Conservation (phyloP, 2,888 invertebrate genomes). For the Neoitamus cyanurus region DNA sequence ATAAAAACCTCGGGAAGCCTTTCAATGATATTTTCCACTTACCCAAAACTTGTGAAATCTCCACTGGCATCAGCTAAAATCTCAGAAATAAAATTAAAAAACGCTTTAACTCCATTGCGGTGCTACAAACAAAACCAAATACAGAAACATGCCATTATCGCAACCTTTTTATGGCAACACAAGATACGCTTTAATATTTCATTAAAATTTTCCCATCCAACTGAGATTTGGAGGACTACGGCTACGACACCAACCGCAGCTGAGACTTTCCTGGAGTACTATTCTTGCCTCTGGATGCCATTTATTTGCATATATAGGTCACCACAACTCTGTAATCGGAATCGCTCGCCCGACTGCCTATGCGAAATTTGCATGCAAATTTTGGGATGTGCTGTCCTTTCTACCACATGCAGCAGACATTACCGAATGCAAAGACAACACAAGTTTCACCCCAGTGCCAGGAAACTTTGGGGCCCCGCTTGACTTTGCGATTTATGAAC, state of each 20-base stretch:
- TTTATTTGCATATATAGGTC: neutral
- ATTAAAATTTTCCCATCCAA: neutral
- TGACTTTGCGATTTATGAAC: neutral
- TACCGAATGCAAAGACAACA: neutral
- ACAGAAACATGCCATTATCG: neutral
- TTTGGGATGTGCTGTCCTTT: neutral
- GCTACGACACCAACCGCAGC: neutral
- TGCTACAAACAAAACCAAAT: neutral
- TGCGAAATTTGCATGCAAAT: neutral
- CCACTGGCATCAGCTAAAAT: neutral
- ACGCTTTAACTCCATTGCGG: neutral
- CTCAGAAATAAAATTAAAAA: neutral
- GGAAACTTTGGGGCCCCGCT: neutral
- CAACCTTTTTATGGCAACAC: neutral
- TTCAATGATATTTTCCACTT: neutral
- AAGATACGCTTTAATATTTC: neutral
- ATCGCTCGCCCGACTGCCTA: neutral
- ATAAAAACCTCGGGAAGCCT: neutral
- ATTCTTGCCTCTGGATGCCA: neutral
- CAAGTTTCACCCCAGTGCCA: neutral
- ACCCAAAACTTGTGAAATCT: neutral
- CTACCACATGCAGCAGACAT: neutral
- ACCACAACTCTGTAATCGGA: neutral
- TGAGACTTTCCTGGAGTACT: neutral
- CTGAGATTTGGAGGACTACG: neutral